These are phyloP conservation scores for Thalpophila matura DNA, from an alignment of 2,888 invertebrate genomes.

Conservation along the genomic window DNA sequence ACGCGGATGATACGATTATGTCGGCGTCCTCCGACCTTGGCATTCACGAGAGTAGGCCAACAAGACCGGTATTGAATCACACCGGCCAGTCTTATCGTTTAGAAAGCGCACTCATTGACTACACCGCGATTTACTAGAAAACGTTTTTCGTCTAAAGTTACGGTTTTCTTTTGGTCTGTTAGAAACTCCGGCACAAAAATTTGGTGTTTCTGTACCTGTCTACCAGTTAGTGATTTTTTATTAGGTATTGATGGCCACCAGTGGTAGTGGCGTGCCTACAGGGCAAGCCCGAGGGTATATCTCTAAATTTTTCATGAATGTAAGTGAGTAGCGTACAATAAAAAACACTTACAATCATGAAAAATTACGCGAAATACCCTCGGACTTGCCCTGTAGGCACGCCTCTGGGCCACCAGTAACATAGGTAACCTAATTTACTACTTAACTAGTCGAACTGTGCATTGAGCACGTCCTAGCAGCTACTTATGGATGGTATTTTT, in stretches of 20 bases:
- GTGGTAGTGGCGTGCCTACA: too few species aligned
- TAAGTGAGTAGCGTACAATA: too few species aligned
- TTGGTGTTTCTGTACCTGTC: background rate
- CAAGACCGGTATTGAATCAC: conserved; percentile 49
- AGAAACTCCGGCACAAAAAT: background rate
- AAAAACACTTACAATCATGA: too few species aligned
- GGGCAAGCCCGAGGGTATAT: too few species aligned
- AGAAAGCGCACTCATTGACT: conserved; percentile 41
- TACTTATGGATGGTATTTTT: too few species aligned
- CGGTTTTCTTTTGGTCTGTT: background rate
- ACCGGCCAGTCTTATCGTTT: conserved; percentile 24
- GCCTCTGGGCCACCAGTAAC: too few species aligned
- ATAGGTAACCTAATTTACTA: too few species aligned
- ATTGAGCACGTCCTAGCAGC: too few species aligned
- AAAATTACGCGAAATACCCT: too few species aligned
- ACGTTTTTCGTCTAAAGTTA: background rate
- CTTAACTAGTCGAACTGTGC: too few species aligned
- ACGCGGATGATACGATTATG: conserved; percentile 30
- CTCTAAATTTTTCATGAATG: too few species aligned
- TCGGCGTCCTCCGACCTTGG: conserved; percentile 50
- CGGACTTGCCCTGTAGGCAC: too few species aligned
- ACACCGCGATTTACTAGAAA: conserved; percentile 15
- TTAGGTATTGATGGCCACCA: background rate
- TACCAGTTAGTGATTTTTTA: background rate
- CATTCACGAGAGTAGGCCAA: conserved; percentile 49